Conservation (phyloP, 2,888 invertebrate genomes). For the Peribatodes rhomboidaria region DNA sequence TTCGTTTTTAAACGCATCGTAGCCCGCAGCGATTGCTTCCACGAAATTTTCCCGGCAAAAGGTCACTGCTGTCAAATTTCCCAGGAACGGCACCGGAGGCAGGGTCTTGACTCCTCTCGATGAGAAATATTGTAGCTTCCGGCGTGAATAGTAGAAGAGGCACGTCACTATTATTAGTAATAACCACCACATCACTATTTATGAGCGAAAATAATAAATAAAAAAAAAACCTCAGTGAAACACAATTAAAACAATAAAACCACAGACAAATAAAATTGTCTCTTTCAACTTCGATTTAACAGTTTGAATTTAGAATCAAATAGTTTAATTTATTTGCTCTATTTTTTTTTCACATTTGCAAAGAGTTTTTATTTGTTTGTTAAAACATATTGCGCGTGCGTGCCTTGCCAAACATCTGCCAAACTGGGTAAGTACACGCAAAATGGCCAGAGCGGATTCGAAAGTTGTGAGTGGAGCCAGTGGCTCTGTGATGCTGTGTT, state of each 20-base stretch:
- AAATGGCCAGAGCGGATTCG: conserved; percentile 59
- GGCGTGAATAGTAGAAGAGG: conserved; percentile 60
- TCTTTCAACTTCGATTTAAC: conserved; percentile 1
- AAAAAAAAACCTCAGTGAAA: not conserved
- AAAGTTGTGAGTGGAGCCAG: conserved; percentile 63
- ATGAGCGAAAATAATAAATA: not conserved
- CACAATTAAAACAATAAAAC: not conserved
- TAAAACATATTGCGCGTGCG: not conserved
- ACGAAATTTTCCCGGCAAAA: conserved; percentile 69
- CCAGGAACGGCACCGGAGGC: conserved; percentile 66
- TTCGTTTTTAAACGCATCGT: conserved; percentile 66
- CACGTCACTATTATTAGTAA: conserved; percentile 59
- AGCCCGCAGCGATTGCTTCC: conserved; percentile 67
- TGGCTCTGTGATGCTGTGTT: conserved; percentile 47
- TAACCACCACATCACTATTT: conserved; percentile 60
- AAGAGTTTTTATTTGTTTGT: not conserved
- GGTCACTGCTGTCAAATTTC: conserved; percentile 70
- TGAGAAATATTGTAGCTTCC: conserved; percentile 65
- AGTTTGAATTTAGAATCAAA: conserved; percentile 54
- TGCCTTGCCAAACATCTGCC: not conserved
- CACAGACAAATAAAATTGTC: not conserved
- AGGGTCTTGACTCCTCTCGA: conserved; percentile 62
- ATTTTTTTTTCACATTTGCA: not conserved
- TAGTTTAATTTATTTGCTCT: not conserved
- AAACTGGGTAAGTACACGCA: conserved; percentile 43